Base-by-base conservation (phyloP, 2,797 vertebrate genomes). In the Lagodon rhomboides region DNA sequence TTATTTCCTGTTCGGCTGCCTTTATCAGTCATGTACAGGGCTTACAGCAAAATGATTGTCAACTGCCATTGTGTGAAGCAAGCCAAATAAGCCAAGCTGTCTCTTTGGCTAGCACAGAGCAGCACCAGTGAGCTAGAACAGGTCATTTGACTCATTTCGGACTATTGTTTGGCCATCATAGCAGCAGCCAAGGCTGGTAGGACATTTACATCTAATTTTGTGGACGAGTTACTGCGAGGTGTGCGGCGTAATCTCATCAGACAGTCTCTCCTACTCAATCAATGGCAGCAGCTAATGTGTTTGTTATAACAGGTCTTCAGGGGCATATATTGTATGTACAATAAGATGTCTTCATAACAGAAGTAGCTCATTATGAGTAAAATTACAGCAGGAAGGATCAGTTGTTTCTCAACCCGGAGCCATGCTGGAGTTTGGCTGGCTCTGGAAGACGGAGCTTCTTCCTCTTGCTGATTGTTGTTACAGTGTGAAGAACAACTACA, bases 161-260 rank as follows among this genome's bases (percentile, higher is more conserved):
- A 55, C 71, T 73, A 90, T 91, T 93, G 90, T 91, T 89, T 83
- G 47, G 68, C 85, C 80, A 75, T 87, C 73, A 79, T 77, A 16
- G 25, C 74, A 79, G 75, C 75, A 85, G 87, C 80, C 85, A 83
- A 58, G 83, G 79, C 77, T 63, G 76, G 63, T 79, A 65, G 79
- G 87, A 90, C 84, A 84, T 91, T 91, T 78, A 79, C 73, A 85
- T 80, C 77, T 88, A 85, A 91, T 92, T 92, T 91, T 87, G 87
- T 87, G 89, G 85, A 73, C 88, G 91, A 91, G 58, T 85, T 77
- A 85, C 70, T 83, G 69, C 64, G 85, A 87, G 79, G 79, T 90
- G 74, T 86, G 76, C 56, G 50, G 63, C 23, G 55, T 92, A 90
- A 91, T 92, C 83, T 77, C 79, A 83, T 92, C 76, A 86, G 75